Conservation (phyloP, 2,888 invertebrate genomes). For the Trypoxylon attenuatum region DNA sequence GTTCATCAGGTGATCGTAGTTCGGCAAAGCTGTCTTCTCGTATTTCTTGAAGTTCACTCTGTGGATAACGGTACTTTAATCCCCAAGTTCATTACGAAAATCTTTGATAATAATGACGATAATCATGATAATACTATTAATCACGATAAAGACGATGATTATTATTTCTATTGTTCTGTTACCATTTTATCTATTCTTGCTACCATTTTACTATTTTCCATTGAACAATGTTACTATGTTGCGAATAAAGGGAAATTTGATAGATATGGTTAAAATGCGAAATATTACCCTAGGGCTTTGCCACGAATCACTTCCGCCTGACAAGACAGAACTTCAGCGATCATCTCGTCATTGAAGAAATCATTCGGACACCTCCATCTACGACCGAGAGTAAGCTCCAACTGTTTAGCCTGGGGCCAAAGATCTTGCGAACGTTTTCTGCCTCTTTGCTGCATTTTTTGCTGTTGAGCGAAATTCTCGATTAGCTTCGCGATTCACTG, state of each 20-base stretch:
- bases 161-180: too few relatives aligned
- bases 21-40: conserved; percentile 82
- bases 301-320: conserved; percentile 92
- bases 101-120: background rate
- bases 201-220: too few relatives aligned
- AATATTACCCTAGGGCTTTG: conserved; percentile 87
- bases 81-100: background rate
- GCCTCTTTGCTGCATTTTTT: conserved; percentile 58
- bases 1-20: conserved; percentile 83
- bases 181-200: background rate
- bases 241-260: too few relatives aligned
- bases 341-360: conserved; percentile 91
- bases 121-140: background rate
- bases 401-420: conserved; percentile 81
- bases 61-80: conserved; percentile 35
- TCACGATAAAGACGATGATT: too few relatives aligned
- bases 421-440: conserved; percentile 68
- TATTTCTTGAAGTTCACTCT: conserved; percentile 95
- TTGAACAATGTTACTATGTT: too few relatives aligned
- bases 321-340: conserved; percentile 88
- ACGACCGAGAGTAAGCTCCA: conserved; percentile 86
- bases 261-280: too few relatives aligned
- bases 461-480: conserved; percentile 57
- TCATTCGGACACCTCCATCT: conserved; percentile 89
- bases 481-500: too few relatives aligned